Base-by-base conservation (phyloP, 2,113 vertebrate genomes). In the Rattus rattus region DNA sequence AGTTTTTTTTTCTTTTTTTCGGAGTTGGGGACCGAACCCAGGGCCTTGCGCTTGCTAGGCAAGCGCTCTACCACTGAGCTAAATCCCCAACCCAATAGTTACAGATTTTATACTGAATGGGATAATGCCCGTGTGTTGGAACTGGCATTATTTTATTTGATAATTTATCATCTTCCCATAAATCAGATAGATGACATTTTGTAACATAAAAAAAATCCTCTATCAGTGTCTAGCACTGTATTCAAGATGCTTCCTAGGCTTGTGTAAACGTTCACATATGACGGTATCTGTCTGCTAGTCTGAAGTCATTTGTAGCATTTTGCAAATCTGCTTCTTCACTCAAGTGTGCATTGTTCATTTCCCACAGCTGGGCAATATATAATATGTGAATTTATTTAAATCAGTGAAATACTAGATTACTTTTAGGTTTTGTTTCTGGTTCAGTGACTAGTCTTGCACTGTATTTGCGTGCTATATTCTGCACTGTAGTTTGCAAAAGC, bases 381-480 rank as follows among this genome's bases (percentile, higher is more conserved):
- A 77, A 84, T 95, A 87, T 65, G 43, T 14, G 20, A 94, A 69
- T 81, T 94, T 93, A 84, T 87, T 94, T 95, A 72, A 92, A 73
- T 95, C 43, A 52, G 56, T 69, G 39, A 54, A 54, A 65, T 90
- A 87, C 1, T 87, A 87, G 61, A 79, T 90, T 94, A 77, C 83
- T 91, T 96, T 96, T 75, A 88, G 54, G n/a, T 59, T 93, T 77
- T 73, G 24, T 47, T 89, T 92, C 88, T 88, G 2, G 77, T 70
- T 92, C 47, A 76, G 72, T 92, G n/a, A 93, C 16, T 61, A 39
- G 89, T 75, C 54, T 85, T 90, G 88, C 43, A 75, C n/a, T 88
- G 13, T 67, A 52, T 91, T 92, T 2, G 3, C 94, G 67, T 13
- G 28, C 65, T 67, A 67, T 11, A 14, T 13, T 67, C 30, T 22